Evolutionary conservation across 1,140 invertebrate species (phyloP).

Genomic region (Pomacea maculata): DNA sequence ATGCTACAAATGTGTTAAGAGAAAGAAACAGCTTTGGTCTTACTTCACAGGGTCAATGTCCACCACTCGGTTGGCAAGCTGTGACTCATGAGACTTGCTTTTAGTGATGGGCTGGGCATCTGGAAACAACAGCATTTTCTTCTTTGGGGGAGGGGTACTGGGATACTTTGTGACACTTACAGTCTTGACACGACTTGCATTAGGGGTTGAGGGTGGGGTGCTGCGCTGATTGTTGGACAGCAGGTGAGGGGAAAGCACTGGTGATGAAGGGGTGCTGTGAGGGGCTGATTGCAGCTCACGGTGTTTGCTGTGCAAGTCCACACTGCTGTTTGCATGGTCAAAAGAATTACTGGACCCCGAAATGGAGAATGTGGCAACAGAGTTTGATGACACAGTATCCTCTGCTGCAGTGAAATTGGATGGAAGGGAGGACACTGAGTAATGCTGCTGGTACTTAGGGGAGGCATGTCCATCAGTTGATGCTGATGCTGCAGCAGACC

Average conservation of each 20-base stretch:
- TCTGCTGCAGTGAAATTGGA: constrained; percentile 44
- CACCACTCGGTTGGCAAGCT: constrained; percentile 76
- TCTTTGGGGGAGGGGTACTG: constrained; percentile 81
- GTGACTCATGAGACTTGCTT: constrained; percentile 91
- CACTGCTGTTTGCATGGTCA: neutral
- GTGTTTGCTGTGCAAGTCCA: constrained; percentile 19
- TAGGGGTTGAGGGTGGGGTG: constrained; percentile 74
- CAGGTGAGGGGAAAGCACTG: constrained; percentile 41
- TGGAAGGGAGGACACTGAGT: constrained; percentile 59
- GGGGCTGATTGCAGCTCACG: constrained; percentile 39
- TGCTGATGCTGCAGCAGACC: constrained; percentile 39
- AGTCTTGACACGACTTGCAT: constrained; percentile 46
- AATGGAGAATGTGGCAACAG: neutral
- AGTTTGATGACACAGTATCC: neutral
- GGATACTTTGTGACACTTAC: constrained; percentile 73
- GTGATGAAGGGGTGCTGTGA: constrained; percentile 59
- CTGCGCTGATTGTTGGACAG: constrained; percentile 24
- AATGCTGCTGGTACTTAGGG: constrained; percentile 56
- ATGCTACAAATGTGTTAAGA: too few species aligned
- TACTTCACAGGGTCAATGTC: constrained; percentile 57
- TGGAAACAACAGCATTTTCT: constrained; percentile 69
- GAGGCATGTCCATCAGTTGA: constrained; percentile 47
- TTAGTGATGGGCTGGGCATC: constrained; percentile 80
- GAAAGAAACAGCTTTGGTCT: constrained; percentile 9
- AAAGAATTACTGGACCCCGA: neutral